Evolutionary conservation across 2,797 vertebrate species (phyloP).

Genomic region (Pipistrellus pygmaeus): DNA sequence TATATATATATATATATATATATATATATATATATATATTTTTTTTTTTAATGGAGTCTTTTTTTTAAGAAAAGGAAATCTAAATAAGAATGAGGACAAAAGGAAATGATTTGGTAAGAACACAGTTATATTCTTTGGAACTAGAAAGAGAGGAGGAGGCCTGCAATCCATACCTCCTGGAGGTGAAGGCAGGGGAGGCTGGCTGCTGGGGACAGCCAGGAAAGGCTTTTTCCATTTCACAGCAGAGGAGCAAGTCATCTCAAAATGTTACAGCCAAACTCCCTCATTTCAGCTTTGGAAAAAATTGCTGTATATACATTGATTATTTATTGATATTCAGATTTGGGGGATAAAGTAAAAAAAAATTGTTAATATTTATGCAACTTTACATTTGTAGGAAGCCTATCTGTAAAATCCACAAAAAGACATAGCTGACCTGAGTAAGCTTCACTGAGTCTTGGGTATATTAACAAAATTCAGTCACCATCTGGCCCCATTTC

Average conservation of each 20-base stretch:
- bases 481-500: neutral
- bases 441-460: neutral
- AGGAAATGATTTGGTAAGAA: neutral
- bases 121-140: neutral
- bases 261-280: neutral
- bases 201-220: neutral
- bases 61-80: no score
- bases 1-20: no score
- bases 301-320: neutral
- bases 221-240: no score
- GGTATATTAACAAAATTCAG: neutral
- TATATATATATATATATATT: no score
- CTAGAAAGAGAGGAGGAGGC: neutral
- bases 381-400: slow-evolving; percentile 11
- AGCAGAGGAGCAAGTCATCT: neutral
- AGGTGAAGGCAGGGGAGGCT: neutral
- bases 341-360: neutral
- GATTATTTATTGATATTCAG: neutral
- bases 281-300: neutral
- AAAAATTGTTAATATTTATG: neutral
- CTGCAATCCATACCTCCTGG: neutral
- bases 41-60: no score
- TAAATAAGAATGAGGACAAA: neutral
- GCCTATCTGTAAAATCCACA: neutral
- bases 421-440: neutral